Evolutionary conservation across 2,113 vertebrate genomes (phyloP), one percentile per base, ranked within the genome.

Genomic region (Ptychochromis oligacanthus): DNA sequence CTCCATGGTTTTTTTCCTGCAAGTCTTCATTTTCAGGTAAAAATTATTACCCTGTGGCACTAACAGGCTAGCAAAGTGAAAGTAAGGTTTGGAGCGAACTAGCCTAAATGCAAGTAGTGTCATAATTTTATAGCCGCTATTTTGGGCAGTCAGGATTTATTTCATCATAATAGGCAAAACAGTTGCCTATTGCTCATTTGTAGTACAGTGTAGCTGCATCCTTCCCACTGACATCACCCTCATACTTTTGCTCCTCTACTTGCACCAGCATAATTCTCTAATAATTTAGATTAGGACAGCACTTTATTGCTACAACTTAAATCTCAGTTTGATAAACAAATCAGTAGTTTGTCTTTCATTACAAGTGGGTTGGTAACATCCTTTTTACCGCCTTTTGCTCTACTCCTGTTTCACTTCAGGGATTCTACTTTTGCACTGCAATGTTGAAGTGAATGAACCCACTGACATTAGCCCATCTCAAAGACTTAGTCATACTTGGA

Each of bases 381-480:
- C 54, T 8, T n/a, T 55, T 55, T 22, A 11, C 9, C 64, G 26
- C 65, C 4, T 46, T 40, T 1, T 52, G 38, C 46, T 60, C n/a
- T 78, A 58, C 79, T 77, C 10, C 31, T 79, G 52, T 22, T 52
- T 79, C 9, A 28, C 54, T 13, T 57, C 2, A 54, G 3, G 43
- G 64, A 54, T 36, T 57, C 28, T 31, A 57, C 28, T 77, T 89
- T 81, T 75, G 17, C 3, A 5, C 24, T 79, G 46, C 79, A 80
- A 88, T 62, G 62, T 49, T 56, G 26, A 84, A 86, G 26, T 49
- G 67, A 67, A 88, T 65, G 65, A 87, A 86, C 59, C 38, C 59
- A 43, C 58, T 83, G 60, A 86, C 49, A 84, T 72, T 22, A 84
- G 59, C 49, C 36, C 79, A 24, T 61, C 58, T 76, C 75, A 79